A percentile compares a stretch with the other conserved stretches of the same genome.
phyloP scores from a whole-genome alignment of 2,797 vertebrate genomes.

The Poecilia velifera region DNA sequence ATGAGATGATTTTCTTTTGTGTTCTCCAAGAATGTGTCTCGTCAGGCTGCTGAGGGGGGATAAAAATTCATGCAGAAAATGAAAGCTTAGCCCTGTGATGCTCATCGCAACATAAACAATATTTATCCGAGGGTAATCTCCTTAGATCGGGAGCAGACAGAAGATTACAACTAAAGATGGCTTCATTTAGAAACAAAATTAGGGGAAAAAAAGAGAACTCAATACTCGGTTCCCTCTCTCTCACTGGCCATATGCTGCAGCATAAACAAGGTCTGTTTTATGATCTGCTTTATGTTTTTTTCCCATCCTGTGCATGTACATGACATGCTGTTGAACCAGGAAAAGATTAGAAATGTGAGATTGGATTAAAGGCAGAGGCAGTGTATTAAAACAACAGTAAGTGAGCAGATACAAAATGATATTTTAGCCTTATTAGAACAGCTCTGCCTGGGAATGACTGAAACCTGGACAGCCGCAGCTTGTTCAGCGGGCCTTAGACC shows the following conservation, averaged over 20 bases:
- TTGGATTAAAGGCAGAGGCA: conserved; percentile 80
- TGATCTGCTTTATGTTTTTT: conserved; percentile 78
- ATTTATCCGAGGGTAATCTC: conserved; percentile 80
- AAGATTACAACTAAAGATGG: conserved; percentile 76
- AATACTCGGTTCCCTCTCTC: conserved; percentile 57
- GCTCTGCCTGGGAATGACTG: conserved; percentile 43
- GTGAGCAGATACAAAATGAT: conserved; percentile 41
- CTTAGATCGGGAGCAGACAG: conserved; percentile 78
- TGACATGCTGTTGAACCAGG: conserved; percentile 78
- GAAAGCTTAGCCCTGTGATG: conserved; percentile 64
- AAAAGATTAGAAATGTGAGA: conserved; percentile 81
- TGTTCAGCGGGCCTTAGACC: conserved; percentile 45
- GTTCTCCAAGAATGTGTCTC: conserved; percentile 70
- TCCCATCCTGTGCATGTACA: conserved; percentile 69
- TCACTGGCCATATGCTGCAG: conserved; percentile 75
- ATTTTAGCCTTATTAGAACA: conserved; percentile 70
- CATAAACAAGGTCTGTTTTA: conserved; percentile 66
- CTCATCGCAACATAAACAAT: conserved; percentile 71
- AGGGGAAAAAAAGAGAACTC: conserved; percentile 53
- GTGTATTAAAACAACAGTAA: conserved; percentile 5
- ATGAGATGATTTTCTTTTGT: conserved; percentile 76
- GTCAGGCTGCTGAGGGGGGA: conserved; percentile 68
- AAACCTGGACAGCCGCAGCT: conserved; percentile 39
- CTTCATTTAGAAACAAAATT: conserved; percentile 71
- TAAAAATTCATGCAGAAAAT: conserved; percentile 68